Conservation (phyloP, 1,140 invertebrate species). For the Aphidius gifuensis region DNA sequence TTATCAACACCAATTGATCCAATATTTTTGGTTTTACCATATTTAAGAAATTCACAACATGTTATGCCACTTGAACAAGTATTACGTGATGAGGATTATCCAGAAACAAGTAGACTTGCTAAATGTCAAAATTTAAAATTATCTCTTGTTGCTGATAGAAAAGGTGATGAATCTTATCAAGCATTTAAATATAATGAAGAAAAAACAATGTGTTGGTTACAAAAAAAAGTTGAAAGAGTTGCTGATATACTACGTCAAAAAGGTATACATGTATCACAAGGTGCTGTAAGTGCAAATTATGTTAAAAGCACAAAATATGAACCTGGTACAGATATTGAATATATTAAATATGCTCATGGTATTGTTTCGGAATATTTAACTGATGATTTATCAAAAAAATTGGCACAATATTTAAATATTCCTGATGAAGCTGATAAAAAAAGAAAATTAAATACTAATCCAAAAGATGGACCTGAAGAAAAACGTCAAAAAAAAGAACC, state of each 20-base stretch:
- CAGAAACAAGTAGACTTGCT: constrained; percentile 57
- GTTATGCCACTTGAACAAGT: constrained; percentile 71
- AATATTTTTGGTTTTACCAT: constrained; percentile 63
- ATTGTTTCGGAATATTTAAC: constrained; percentile 69
- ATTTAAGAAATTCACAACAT: constrained; percentile 55
- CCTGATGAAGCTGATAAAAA: constrained; percentile 61
- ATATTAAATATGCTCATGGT: constrained; percentile 66
- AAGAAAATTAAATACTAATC: constrained; percentile 59
- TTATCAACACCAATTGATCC: constrained; percentile 71
- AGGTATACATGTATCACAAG: constrained; percentile 67
- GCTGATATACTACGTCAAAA: constrained; percentile 63
- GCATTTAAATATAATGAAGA: constrained; percentile 77
- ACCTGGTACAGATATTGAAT: constrained; percentile 56
- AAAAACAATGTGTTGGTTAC: constrained; percentile 70
- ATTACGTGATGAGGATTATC: constrained; percentile 61
- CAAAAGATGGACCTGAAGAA: constrained; percentile 39
- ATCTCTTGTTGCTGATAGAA: constrained; percentile 62
- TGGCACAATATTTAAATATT: constrained; percentile 62
- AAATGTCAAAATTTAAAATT: constrained; percentile 57
- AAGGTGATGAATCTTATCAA: constrained; percentile 66
- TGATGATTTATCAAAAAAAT: constrained; percentile 61
- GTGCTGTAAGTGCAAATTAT: constrained; percentile 70
- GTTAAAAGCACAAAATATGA: constrained; percentile 61
- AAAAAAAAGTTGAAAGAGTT: constrained; percentile 65
- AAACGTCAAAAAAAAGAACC: constrained; percentile 45